Evolutionary conservation across 2,113 vertebrate genomes (phyloP), one percentile per base, ranked within the genome.

Genomic region (Bufo bufo): DNA sequence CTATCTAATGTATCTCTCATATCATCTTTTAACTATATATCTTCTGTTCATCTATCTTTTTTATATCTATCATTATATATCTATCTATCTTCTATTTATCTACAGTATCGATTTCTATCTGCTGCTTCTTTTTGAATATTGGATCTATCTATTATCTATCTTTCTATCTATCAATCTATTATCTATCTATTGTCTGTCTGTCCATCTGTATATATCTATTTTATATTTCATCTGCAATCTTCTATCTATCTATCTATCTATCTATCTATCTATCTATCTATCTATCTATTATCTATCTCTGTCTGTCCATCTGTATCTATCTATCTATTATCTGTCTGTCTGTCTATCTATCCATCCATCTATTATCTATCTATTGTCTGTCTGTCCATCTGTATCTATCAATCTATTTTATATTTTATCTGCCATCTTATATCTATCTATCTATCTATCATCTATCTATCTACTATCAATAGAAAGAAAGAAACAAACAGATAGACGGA

Each of bases 201-300:
- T 33, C 33, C 33, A 33, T 33, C 33, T 33, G 33, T 33, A 33
- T 65, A 4, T 61, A 61, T 61, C 59, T 66, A 71, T n/a, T n/a
- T n/a, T n/a, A n/a, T n/a, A n/a, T n/a, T n/a, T n/a, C n/a, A n/a
- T n/a, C n/a, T n/a, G n/a, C n/a, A n/a, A n/a, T n/a, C n/a, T n/a
- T n/a, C 61, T 61, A 61, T 66, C 63, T 66, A 66, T 66, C 61
- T 63, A 20, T 65, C 19, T 61, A 61, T 61, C 59, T 66, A 71
- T 71, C 66, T n/a, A 66, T 66, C 63, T 71, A 43, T 71, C 66
- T 71, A 71, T 71, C 63, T 71, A 33, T 33, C 66, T 71, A 33
- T 71, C 23, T 71, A 71, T 71, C 66, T 71, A 71, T 71, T 11
- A 11, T 20, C 61, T 63, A 63, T 63, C 61, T 63, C 61, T 66